A percentile compares a stretch with the other conserved stretches of the same genome.
Conservation (phyloP, 2,113 vertebrate genomes). For the Cochlearius cochlearius region DNA sequence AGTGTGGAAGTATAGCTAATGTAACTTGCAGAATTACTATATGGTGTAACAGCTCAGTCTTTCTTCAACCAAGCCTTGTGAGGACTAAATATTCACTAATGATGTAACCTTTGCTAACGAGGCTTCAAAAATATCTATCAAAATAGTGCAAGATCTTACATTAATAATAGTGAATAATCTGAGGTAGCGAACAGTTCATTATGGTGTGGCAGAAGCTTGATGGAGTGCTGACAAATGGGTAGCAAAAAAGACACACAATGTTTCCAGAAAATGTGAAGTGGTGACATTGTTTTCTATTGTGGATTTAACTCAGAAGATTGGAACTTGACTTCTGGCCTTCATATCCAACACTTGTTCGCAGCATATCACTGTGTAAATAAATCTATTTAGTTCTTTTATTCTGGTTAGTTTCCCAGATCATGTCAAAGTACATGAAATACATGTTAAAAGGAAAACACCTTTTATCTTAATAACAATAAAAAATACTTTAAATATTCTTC, state of each 20-base stretch:
- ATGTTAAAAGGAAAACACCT: background rate
- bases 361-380: background rate
- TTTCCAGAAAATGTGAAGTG: conserved; percentile 36
- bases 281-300: conserved; percentile 6
- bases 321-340: conserved; percentile 46
- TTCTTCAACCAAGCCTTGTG: background rate
- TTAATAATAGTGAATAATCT: background rate
- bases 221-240: conserved; percentile 2
- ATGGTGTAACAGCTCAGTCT: background rate
- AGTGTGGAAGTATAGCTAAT: background rate
- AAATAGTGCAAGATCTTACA: background rate
- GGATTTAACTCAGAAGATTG: conserved; percentile 34
- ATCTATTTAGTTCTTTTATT: background rate
- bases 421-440: background rate
- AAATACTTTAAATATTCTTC: background rate
- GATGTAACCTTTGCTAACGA: background rate
- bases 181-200: background rate
- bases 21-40: background rate
- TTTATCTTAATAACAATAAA: background rate
- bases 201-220: background rate
- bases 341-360: conserved; percentile 4
- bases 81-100: background rate
- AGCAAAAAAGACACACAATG: background rate
- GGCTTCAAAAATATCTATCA: background rate
- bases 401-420: conserved; percentile 4